Evolutionary conservation across 2,888 invertebrate genomes (phyloP).

Genomic region (Coenonympha glycerion): DNA sequence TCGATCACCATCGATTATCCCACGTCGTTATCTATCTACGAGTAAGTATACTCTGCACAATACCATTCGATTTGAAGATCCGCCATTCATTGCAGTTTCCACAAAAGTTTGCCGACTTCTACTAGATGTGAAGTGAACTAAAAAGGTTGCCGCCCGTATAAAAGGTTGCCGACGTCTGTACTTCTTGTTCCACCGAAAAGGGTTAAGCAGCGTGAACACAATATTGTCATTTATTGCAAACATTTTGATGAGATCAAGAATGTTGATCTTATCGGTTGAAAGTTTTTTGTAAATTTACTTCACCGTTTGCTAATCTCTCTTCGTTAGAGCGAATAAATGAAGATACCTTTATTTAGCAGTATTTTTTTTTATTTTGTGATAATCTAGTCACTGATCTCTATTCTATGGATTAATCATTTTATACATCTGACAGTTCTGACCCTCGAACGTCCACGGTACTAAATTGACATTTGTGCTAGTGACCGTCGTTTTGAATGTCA

Average conservation of each 20-base stretch:
- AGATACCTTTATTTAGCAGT: too few species aligned
- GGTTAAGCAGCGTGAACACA: slow-evolving; percentile 18
- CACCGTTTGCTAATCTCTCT: too few species aligned
- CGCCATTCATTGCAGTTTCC: background rate
- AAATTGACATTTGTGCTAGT: too few species aligned
- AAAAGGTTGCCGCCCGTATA: background rate
- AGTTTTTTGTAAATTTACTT: background rate
- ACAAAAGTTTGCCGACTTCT: background rate
- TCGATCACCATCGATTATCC: slow-evolving; percentile 22
- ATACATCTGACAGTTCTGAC: too few species aligned
- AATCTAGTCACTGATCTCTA: too few species aligned
- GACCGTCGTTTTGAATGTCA: too few species aligned
- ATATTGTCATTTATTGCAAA: slow-evolving; percentile 20
- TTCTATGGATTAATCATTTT: too few species aligned
- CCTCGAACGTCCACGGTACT: too few species aligned
- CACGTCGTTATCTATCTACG: slow-evolving; percentile 7
- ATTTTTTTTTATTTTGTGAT: too few species aligned
- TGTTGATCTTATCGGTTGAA: background rate
- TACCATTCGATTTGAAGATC: background rate
- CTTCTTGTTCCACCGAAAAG: background rate
- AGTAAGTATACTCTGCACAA: too few species aligned
- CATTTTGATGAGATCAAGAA: slow-evolving; percentile 6
- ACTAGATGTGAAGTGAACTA: background rate
- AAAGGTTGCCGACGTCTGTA: slow-evolving; percentile 17
- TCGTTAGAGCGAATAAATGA: too few species aligned